Conservation (phyloP, 1,140 invertebrate genomes). For the Drosophila nigromelanica region DNA sequence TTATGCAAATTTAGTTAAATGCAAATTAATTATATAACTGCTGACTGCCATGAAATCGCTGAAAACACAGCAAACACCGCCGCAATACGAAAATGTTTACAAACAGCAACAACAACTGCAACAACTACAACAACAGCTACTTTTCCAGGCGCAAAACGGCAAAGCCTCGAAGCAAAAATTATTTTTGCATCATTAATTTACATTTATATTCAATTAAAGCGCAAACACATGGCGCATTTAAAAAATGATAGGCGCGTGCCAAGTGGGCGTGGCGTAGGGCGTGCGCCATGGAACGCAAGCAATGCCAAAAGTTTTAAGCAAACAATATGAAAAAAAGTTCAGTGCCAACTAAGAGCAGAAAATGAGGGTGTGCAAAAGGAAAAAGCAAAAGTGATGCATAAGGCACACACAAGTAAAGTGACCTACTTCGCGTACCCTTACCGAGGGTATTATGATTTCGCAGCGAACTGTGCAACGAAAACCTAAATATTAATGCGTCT, state of each 20-base stretch:
- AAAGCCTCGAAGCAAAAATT: constrained; percentile 79
- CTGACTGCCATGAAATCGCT: constrained; percentile 67
- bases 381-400: constrained; percentile 4
- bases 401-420: constrained; percentile 16
- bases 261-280: constrained; percentile 44
- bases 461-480: background rate
- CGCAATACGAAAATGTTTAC: constrained; percentile 73
- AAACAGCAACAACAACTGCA: constrained; percentile 38
- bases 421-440: constrained; percentile 21
- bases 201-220: constrained; percentile 83
- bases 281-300: constrained; percentile 25
- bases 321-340: constrained; percentile 47
- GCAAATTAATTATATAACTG: constrained; percentile 73
- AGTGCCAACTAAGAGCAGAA: constrained; percentile 24
- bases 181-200: constrained; percentile 83
- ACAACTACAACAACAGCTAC: constrained; percentile 26
- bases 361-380: constrained; percentile 1
- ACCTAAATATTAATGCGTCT: background rate
- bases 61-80: constrained; percentile 31
- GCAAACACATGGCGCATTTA: constrained; percentile 66
- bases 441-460: constrained; percentile 1
- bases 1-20: constrained; percentile 82
- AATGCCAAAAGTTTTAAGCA: constrained; percentile 43
- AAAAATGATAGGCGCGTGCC: constrained; percentile 50
- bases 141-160: constrained; percentile 31